phyloP scores from a whole-genome alignment of 2,797 vertebrate genomes.

The Manis javanica region DNA sequence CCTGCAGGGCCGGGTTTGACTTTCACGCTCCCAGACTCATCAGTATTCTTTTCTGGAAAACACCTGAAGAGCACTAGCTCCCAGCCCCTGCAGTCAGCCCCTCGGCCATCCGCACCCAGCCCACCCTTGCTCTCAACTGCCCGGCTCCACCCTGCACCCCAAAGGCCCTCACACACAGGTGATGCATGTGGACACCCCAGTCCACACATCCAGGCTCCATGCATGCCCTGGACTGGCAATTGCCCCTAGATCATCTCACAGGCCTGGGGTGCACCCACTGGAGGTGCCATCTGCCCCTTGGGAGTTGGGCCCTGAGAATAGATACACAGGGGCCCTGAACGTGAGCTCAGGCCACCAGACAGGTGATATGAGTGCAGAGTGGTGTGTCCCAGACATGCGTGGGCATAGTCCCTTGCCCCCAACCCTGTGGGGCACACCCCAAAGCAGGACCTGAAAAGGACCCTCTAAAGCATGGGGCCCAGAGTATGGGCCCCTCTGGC shows the following conservation, averaged over 20 bases:
- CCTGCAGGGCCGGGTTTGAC: neutral
- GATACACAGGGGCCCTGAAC: neutral
- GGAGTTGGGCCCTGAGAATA: neutral
- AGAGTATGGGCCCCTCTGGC: neutral
- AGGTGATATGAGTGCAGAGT: neutral
- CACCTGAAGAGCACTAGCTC: neutral
- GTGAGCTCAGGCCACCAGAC: neutral
- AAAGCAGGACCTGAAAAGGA: neutral
- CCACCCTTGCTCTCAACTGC: no score
- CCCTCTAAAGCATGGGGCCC: neutral
- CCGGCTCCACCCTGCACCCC: no score
- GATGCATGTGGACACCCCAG: no score
- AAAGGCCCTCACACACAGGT: neutral
- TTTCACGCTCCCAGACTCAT: neutral
- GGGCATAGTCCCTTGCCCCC: neutral
- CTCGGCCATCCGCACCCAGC: neutral
- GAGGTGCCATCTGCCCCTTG: neutral
- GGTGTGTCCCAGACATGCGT: no score
- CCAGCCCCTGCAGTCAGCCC: neutral
- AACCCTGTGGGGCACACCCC: neutral
- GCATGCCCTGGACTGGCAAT: neutral
- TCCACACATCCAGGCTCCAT: neutral
- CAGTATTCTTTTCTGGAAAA: neutral
- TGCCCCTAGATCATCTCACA: neutral
- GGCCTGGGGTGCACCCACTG: neutral